Evolutionary conservation across 1,140 invertebrate genomes (phyloP).

Genomic region (Aethina tumida): DNA sequence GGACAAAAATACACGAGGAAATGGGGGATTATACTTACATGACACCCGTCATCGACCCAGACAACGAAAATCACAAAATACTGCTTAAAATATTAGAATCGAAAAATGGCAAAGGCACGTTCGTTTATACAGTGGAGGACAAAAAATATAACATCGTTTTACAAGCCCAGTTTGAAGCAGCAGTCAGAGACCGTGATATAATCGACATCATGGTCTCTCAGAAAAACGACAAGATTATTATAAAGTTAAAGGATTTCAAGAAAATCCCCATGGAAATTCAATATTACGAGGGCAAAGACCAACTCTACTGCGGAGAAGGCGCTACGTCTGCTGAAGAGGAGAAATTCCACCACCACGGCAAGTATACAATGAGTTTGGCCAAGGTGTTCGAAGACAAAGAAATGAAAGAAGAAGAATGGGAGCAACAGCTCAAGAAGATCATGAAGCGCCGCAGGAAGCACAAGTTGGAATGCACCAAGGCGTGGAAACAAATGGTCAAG

Average conservation of each 20-base stretch:
- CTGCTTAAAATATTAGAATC: constrained; percentile 49
- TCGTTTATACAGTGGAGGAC: constrained; percentile 67
- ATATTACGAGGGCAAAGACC: constrained; percentile 47
- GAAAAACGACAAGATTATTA: constrained; percentile 59
- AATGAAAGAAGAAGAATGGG: constrained; percentile 48
- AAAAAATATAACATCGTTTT: constrained; percentile 65
- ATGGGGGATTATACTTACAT: constrained; percentile 64
- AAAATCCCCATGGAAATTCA: constrained; percentile 60
- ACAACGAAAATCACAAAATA: constrained; percentile 49
- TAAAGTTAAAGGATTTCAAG: constrained; percentile 60
- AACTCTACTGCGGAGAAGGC: constrained; percentile 48
- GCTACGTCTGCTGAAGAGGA: constrained; percentile 48
- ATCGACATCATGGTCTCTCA: constrained; percentile 65
- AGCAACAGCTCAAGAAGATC: constrained; percentile 33
- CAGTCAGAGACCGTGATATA: constrained; percentile 65
- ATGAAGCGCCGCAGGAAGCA: constrained; percentile 32
- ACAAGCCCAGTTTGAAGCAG: constrained; percentile 60
- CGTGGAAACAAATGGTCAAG: constrained; percentile 49
- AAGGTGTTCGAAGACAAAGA: constrained; percentile 73
- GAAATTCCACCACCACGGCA: constrained; percentile 45
- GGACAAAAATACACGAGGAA: constrained; percentile 52
- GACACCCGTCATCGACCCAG: constrained; percentile 56
- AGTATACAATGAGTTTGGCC: constrained; percentile 49
- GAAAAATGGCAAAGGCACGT: constrained; percentile 48
- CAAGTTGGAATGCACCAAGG: constrained; percentile 37